Evolutionary conservation across 2,888 invertebrate genomes (phyloP).

Genomic region (Drosophila cognata): DNA sequence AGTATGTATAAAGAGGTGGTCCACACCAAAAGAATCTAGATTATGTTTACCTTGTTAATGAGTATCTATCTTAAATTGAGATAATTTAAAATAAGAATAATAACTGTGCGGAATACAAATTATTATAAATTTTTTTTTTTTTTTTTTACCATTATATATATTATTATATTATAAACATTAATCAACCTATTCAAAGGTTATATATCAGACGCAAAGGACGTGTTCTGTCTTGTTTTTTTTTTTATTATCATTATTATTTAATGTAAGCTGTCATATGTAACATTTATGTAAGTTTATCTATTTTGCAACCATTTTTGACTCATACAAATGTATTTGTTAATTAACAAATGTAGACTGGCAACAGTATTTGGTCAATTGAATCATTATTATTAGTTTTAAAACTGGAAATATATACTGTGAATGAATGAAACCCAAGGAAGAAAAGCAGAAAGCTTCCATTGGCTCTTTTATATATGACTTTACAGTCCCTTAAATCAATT

Average conservation of each 20-base stretch:
- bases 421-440: neutral
- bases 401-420: neutral
- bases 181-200: too few relatives aligned
- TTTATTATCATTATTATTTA: neutral
- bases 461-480: too few relatives aligned
- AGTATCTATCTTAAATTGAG: neutral
- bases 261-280: neutral
- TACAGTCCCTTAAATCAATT: too few relatives aligned
- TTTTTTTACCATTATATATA: too few relatives aligned
- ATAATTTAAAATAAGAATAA: neutral
- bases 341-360: neutral
- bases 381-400: neutral
- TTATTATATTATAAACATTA: too few relatives aligned
- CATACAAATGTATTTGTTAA: too few relatives aligned
- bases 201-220: too few relatives aligned
- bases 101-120: too few relatives aligned
- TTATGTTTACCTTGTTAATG: neutral
- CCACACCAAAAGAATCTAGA: neutral
- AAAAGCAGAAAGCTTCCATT: neutral
- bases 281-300: neutral
- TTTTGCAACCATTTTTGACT: neutral
- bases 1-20: neutral
- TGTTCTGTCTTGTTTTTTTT: neutral
- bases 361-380: neutral
- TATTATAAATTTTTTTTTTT: too few relatives aligned